phyloP scores from a whole-genome alignment of 2,113 vertebrate genomes.

The Deroptyus accipitrinus region DNA sequence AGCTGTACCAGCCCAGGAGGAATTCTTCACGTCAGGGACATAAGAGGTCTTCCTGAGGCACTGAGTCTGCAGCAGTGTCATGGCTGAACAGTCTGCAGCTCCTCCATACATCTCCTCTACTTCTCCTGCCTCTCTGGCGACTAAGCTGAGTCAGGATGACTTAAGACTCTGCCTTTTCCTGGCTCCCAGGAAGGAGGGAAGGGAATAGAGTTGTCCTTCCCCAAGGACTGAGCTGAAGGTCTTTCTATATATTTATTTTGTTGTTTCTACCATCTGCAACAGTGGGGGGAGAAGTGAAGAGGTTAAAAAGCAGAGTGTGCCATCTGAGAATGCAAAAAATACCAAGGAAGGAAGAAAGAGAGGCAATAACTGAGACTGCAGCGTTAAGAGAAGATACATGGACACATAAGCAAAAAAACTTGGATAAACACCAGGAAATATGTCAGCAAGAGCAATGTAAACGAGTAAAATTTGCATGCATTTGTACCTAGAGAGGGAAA shows the following conservation, averaged over 20 bases:
- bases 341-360: neutral
- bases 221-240: neutral
- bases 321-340: neutral
- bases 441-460: neutral
- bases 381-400: neutral
- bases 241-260: neutral
- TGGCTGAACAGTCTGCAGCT: neutral
- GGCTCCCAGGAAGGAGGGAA: neutral
- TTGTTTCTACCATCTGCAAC: neutral
- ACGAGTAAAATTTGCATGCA: slow-evolving; percentile 16
- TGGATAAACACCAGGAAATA: neutral
- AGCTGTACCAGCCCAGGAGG: neutral
- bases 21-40: neutral
- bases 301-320: neutral
- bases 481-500: neutral
- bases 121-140: neutral
- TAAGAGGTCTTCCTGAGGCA: neutral
- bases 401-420: neutral
- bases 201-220: neutral
- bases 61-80: neutral
- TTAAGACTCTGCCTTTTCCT: neutral
- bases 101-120: neutral
- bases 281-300: neutral
- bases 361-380: neutral
- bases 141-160: neutral